Conservation (phyloP, 2,113 vertebrate genomes). For the Salvator merianae region DNA sequence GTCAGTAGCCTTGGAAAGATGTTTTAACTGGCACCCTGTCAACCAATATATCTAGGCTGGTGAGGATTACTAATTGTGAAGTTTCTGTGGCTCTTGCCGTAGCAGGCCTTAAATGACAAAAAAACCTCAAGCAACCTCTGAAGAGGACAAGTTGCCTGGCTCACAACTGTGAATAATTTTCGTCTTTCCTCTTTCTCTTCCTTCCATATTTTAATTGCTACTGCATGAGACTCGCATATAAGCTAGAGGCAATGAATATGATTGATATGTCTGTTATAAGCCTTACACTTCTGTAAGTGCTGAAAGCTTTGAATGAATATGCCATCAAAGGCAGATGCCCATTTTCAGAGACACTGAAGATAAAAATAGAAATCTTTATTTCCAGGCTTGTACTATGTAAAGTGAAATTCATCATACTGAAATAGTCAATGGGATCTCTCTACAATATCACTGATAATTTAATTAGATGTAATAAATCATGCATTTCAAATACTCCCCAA, state of each 20-base stretch:
- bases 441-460: not conserved
- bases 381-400: not conserved
- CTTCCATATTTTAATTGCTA: constrained; percentile 64
- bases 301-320: constrained; percentile 8
- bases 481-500: not conserved
- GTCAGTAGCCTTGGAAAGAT: constrained; percentile 68
- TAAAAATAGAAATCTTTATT: not conserved
- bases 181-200: not conserved
- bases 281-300: constrained; percentile 24
- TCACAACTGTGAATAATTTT: constrained; percentile 34
- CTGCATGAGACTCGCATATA: constrained; percentile 62
- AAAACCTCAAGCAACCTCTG: constrained; percentile 43
- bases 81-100: constrained; percentile 55
- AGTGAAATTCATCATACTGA: not conserved
- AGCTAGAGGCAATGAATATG: constrained; percentile 54
- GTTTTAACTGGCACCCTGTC: constrained; percentile 75
- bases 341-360: not conserved
- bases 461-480: not conserved
- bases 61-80: constrained; percentile 67
- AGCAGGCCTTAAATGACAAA: constrained; percentile 57
- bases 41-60: constrained; percentile 60
- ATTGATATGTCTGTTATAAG: constrained; percentile 41
- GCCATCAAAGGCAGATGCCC: constrained; percentile 5
- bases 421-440: not conserved
- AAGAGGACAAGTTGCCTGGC: constrained; percentile 53